Conservation (phyloP, 2,888 invertebrate species). For the Pollenia labialis region DNA sequence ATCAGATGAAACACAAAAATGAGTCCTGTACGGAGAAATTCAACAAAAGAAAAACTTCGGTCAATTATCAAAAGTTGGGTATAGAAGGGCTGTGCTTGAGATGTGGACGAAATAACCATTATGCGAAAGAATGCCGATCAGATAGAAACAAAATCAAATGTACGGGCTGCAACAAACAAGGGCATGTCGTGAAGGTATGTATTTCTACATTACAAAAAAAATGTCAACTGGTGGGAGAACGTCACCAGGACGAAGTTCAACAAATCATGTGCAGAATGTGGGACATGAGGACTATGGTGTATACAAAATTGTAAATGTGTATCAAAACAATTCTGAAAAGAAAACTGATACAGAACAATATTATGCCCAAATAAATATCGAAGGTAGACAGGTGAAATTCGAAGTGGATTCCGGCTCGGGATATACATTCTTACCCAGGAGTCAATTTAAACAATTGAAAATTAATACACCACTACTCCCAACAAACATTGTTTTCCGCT, state of each 20-base stretch:
- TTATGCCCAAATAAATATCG: slow-evolving; percentile 44
- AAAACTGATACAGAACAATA: slow-evolving; percentile 6
- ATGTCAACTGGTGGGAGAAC: not conserved
- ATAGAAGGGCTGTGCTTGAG: slow-evolving; percentile 30
- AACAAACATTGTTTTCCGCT: slow-evolving; percentile 35
- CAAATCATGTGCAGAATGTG: slow-evolving; percentile 26
- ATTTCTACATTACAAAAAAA: slow-evolving; percentile 31
- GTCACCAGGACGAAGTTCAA: slow-evolving; percentile 24
- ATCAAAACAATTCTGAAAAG: slow-evolving; percentile 7
- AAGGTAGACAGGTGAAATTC: slow-evolving; percentile 44
- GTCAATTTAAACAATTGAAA: slow-evolving; percentile 27
- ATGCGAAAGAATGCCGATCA: slow-evolving; percentile 42
- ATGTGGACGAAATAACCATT: slow-evolving; percentile 50
- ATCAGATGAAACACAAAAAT: slow-evolving; percentile 14
- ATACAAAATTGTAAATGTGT: slow-evolving; percentile 28
- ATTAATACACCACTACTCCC: slow-evolving; percentile 8
- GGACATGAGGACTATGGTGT: slow-evolving; percentile 28
- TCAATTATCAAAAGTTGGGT: slow-evolving; percentile 41
- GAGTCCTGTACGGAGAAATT: slow-evolving; percentile 4
- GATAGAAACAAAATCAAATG: slow-evolving; percentile 39
- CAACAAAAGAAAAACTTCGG: slow-evolving; percentile 11
- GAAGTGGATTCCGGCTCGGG: slow-evolving; percentile 55
- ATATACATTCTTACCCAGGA: slow-evolving; percentile 29
- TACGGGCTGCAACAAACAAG: not conserved
- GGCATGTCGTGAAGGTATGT: slow-evolving; percentile 39